phyloP scores from a whole-genome alignment of 1,140 invertebrate species.

The Drosophila albomicans region DNA sequence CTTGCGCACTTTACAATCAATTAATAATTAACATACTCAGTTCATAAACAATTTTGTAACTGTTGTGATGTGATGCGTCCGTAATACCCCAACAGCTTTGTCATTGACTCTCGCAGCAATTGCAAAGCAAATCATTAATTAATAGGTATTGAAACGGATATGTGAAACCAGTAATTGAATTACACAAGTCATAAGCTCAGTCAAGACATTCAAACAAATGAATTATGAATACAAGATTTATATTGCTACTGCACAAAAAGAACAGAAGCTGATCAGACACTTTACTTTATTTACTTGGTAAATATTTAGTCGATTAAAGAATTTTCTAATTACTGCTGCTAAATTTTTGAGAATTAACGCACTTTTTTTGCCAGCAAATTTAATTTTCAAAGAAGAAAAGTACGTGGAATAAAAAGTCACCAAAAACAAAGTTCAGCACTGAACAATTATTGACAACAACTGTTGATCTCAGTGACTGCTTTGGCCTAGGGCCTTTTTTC shows the following conservation, averaged over 20 bases:
- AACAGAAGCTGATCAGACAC: not conserved
- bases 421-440: not conserved
- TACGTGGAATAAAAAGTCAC: no score
- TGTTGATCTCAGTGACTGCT: conserved; percentile 1
- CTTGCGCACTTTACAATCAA: no score
- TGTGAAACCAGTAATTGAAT: not conserved
- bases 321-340: no score
- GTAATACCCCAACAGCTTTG: not conserved
- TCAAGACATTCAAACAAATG: not conserved
- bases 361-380: no score
- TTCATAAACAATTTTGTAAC: no score
- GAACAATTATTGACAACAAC: not conserved
- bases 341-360: no score
- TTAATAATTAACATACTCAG: no score
- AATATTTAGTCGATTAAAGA: no score
- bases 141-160: not conserved
- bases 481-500: not conserved
- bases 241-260: not conserved
- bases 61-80: no score
- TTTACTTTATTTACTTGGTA: no score
- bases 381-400: no score
- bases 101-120: not conserved
- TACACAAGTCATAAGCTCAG: not conserved
- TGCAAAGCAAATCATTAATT: conserved; percentile 9
- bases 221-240: not conserved